Percentiles rank a stretch among this genome's conserved stretches.
Conservation (phyloP, 2,797 vertebrate species). For the Lutra lutra region DNA sequence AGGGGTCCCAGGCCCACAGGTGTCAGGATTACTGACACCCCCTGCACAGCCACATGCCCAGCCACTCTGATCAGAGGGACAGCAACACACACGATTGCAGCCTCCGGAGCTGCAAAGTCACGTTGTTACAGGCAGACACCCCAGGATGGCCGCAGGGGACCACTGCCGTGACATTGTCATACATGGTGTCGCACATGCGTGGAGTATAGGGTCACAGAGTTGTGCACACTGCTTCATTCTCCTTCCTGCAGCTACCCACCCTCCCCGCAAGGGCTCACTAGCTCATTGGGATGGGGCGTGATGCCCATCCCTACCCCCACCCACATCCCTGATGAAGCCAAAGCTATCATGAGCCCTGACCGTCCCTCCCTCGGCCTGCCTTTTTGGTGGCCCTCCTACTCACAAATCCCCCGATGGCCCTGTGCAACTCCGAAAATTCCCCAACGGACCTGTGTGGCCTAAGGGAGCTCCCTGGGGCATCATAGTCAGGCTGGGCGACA, state of each 20-base stretch:
- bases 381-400: neutral
- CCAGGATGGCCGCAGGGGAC: neutral
- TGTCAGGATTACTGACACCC: neutral
- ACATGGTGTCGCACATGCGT: rapidly evolving
- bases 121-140: neutral
- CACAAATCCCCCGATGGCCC: neutral
- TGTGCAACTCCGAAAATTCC: neutral
- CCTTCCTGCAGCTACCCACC: neutral
- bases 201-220: neutral
- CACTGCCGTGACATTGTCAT: neutral
- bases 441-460: neutral
- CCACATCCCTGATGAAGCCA: neutral
- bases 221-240: neutral
- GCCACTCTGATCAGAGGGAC: neutral
- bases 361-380: neutral
- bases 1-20: neutral
- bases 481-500: neutral
- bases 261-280: neutral
- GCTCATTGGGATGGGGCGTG: neutral
- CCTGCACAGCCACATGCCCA: neutral
- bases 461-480: neutral
- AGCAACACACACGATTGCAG: neutral
- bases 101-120: neutral
- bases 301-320: rapidly evolving
- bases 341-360: neutral